Evolutionary conservation across 2,797 vertebrate genomes (phyloP).

Genomic region (Enteromius treurensis): DNA sequence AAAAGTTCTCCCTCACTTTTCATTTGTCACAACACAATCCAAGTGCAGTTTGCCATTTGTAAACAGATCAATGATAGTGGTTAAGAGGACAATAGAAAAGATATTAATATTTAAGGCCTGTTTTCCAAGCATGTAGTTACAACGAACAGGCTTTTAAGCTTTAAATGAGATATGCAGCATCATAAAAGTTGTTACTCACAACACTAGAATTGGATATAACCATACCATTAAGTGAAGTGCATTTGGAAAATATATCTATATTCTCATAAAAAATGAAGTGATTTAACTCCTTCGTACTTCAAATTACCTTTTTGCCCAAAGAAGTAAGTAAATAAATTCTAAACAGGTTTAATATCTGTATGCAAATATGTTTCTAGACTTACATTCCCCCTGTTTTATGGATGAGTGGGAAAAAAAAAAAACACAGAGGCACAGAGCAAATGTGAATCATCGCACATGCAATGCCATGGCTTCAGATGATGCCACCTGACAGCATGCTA

Average conservation of each 20-base stretch:
- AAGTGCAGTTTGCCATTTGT: background rate
- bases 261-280: background rate
- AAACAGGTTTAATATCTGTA: background rate
- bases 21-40: background rate
- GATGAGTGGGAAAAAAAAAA: background rate
- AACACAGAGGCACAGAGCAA: background rate
- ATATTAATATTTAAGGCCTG: background rate
- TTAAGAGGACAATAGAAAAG: background rate
- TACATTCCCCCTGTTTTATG: background rate
- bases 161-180: background rate
- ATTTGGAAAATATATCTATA: background rate
- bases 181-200: background rate
- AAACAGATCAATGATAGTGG: background rate
- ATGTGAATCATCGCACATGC: background rate
- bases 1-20: background rate
- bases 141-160: background rate
- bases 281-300: background rate
- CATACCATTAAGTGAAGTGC: background rate
- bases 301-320: background rate
- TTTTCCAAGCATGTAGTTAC: background rate
- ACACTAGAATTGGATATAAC: background rate
- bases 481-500: conserved; percentile 26
- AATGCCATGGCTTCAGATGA: conserved; percentile 3
- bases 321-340: background rate
- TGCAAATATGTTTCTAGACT: background rate